Conservation (phyloP, 2,113 vertebrate species). For the Cyrtonyx montezumae region DNA sequence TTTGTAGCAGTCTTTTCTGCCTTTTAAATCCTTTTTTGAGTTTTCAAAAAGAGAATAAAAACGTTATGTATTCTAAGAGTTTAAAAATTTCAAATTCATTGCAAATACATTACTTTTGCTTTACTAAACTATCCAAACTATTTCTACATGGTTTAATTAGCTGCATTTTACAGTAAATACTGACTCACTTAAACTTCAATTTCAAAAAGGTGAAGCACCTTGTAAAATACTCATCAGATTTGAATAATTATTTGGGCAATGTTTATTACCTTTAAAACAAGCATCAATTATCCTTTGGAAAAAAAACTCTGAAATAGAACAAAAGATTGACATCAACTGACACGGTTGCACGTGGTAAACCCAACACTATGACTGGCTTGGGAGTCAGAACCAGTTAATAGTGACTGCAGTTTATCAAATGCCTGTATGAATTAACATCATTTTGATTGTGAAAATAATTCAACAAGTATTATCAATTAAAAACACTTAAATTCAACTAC, state of each 20-base stretch:
- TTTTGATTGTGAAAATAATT: not conserved
- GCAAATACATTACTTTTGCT: not conserved
- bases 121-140: not conserved
- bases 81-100: not conserved
- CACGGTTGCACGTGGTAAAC: not conserved
- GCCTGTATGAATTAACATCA: not conserved
- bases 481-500: not conserved
- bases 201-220: not conserved
- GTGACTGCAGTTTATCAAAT: not conserved
- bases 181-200: not conserved
- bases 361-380: accelerated
- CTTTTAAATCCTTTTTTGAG: not conserved
- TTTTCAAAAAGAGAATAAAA: not conserved
- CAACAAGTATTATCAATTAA: not conserved
- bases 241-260: not conserved
- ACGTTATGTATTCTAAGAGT: not conserved
- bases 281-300: not conserved
- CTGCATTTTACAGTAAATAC: not conserved
- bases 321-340: not conserved
- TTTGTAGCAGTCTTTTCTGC: not conserved
- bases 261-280: not conserved
- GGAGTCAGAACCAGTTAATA: not conserved
- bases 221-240: not conserved
- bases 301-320: not conserved
- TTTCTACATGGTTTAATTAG: not conserved